These are phyloP conservation scores for Python bivittatus DNA, from an alignment of 2,113 vertebrate genomes.

Conservation along the genomic window DNA sequence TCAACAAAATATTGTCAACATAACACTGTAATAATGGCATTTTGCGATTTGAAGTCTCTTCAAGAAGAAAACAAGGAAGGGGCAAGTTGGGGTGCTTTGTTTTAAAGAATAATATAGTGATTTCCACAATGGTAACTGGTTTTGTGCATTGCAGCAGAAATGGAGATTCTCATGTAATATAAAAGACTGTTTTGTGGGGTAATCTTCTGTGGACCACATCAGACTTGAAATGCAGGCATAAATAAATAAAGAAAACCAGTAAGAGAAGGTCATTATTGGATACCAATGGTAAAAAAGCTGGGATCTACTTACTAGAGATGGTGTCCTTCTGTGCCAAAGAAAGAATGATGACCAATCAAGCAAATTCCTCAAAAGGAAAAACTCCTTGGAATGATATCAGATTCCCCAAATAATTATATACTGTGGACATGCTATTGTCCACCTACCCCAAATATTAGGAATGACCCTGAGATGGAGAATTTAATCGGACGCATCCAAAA, in stretches of 20 bases:
- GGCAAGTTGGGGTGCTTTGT: background rate
- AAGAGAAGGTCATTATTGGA: background rate
- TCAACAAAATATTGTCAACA: background rate
- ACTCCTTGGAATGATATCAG: background rate
- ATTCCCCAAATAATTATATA: background rate
- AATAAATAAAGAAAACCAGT: background rate
- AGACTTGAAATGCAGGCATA: background rate
- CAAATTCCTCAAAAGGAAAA: background rate
- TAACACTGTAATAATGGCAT: background rate
- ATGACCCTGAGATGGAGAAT: background rate
- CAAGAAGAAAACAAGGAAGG: background rate
- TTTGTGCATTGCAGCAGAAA: background rate
- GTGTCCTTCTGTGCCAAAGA: background rate
- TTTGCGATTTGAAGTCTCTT: background rate
- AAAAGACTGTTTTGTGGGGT: background rate
- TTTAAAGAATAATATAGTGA: background rate
- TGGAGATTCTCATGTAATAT: background rate
- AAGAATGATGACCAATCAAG: background rate
- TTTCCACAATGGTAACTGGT: background rate
- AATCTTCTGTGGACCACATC: background rate
- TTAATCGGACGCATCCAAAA: background rate
- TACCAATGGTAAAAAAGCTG: background rate
- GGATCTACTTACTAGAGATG: background rate
- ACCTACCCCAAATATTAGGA: background rate
- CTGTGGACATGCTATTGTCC: background rate